Evolutionary conservation across 2,888 invertebrate species (phyloP).

Genomic region (Ennomos erosarius): DNA sequence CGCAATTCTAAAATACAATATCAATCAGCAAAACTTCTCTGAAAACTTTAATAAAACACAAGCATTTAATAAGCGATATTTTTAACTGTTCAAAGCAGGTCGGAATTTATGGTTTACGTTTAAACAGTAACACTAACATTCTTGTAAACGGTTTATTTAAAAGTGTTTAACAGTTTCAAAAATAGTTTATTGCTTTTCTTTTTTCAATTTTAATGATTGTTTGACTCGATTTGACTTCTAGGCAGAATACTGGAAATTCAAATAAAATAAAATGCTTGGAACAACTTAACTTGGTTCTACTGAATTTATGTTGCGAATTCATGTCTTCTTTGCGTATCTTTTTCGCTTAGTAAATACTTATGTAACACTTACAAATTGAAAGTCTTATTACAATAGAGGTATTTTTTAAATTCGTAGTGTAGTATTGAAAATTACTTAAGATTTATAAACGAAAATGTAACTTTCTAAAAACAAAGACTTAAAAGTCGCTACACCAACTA

Average conservation of each 20-base stretch:
- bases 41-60: neutral
- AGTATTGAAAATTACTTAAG: conserved; percentile 10
- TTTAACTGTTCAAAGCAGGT: neutral
- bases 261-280: too few species aligned
- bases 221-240: too few species aligned
- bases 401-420: neutral
- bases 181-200: too few species aligned
- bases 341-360: conserved; percentile 12
- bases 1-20: conserved; percentile 1
- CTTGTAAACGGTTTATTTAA: too few species aligned
- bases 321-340: neutral
- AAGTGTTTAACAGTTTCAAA: too few species aligned
- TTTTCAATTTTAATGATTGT: too few species aligned
- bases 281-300: too few species aligned
- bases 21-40: conserved; percentile 3
- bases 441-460: neutral
- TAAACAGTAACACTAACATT: conserved; percentile 1
- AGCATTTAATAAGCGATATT: conserved; percentile 16
- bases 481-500: neutral
- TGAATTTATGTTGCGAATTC: neutral
- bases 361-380: too few species aligned
- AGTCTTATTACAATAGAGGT: too few species aligned
- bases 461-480: too few species aligned
- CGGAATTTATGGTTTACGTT: neutral
- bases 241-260: too few species aligned